phyloP scores from a whole-genome alignment of 2,888 invertebrate genomes.

The Mimachlamys varia region DNA sequence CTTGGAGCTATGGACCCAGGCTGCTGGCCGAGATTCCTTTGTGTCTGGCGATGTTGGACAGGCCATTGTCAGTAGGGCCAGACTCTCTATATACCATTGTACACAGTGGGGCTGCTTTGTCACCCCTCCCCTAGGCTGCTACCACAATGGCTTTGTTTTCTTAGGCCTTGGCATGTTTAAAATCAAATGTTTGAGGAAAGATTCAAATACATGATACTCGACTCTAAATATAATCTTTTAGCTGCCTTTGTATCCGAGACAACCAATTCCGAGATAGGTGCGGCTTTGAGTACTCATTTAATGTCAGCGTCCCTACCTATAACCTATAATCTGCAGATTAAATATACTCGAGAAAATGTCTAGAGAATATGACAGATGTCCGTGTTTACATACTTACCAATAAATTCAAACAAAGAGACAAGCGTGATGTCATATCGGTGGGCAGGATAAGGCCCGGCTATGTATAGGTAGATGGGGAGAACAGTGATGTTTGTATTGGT shows the following conservation, averaged over 20 bases:
- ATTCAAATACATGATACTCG: slow-evolving; percentile 26
- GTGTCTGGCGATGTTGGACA: slow-evolving; percentile 18
- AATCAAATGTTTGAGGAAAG: slow-evolving; percentile 26
- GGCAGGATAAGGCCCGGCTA: background rate
- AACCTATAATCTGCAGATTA: background rate
- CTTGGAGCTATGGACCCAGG: background rate
- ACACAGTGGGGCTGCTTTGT: slow-evolving; percentile 3
- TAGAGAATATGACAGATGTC: slow-evolving; percentile 34
- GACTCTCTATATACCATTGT: slow-evolving; percentile 2
- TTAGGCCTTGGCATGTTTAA: slow-evolving; percentile 5
- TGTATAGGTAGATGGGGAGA: slow-evolving; percentile 34
- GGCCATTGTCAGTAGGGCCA: background rate
- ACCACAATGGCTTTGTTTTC: slow-evolving; percentile 24
- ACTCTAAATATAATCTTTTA: slow-evolving; percentile 20
- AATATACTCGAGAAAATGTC: slow-evolving; percentile 22
- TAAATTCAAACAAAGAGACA: slow-evolving; percentile 36
- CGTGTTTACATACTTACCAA: slow-evolving; percentile 32
- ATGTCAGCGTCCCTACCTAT: slow-evolving; percentile 8
- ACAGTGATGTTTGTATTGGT: slow-evolving; percentile 3
- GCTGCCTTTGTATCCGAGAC: slow-evolving; percentile 21
- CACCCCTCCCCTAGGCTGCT: background rate
- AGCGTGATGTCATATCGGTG: slow-evolving; percentile 20
- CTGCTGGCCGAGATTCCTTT: slow-evolving; percentile 23
- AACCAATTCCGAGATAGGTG: slow-evolving; percentile 1
- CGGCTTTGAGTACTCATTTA: background rate